Conservation (phyloP, 92 coral and sea anemone genomes). For the Paragorgia papillata region DNA sequence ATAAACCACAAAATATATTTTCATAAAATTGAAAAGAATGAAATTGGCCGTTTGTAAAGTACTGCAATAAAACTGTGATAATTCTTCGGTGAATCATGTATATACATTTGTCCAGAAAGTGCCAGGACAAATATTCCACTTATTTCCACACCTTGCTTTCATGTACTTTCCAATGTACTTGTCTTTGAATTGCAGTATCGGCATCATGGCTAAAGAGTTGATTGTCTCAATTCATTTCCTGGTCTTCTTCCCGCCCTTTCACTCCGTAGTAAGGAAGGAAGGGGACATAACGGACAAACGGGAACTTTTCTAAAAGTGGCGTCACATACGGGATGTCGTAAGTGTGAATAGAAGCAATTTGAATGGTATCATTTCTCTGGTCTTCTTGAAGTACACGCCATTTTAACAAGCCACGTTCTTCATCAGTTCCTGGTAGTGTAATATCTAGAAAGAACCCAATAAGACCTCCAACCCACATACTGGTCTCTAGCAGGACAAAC, state of each 20-base stretch:
- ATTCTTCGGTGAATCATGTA: too few species aligned
- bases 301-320: constrained; percentile 30
- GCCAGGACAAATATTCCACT: too few species aligned
- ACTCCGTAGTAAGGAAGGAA: constrained; percentile 34
- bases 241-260: neutral
- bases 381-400: constrained; percentile 65
- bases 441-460: constrained; percentile 80
- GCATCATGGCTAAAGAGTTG: neutral
- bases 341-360: constrained; percentile 31
- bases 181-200: constrained; percentile 3
- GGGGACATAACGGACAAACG: constrained; percentile 36
- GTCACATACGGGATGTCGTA: constrained; percentile 35
- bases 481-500: constrained; percentile 80
- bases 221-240: neutral
- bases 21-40: too few species aligned
- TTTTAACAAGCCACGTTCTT: constrained; percentile 89
- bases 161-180: too few species aligned
- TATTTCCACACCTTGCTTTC: too few species aligned
- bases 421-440: constrained; percentile 91
- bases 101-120: too few species aligned
- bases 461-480: constrained; percentile 89
- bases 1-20: too few species aligned
- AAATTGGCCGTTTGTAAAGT: too few species aligned
- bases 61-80: too few species aligned
- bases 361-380: constrained; percentile 29